Evolutionary conservation across 2,888 invertebrate species (phyloP).

Genomic region (Cordilura impudica): DNA sequence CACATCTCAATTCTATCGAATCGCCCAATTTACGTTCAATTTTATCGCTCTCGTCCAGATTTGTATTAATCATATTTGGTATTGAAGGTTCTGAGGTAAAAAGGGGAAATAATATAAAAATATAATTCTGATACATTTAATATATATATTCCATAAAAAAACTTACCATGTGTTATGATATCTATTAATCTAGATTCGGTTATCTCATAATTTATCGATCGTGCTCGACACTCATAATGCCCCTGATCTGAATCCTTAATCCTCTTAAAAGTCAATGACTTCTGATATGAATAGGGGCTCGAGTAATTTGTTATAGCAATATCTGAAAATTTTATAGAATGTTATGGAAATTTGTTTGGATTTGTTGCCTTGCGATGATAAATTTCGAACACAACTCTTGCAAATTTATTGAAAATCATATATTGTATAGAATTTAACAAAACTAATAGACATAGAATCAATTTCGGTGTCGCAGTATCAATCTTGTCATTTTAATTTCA

Average conservation of each 20-base stretch:
- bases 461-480: no score
- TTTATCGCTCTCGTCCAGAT: slow-evolving; percentile 77
- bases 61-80: slow-evolving; percentile 78
- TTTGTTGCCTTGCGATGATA: no score
- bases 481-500: no score
- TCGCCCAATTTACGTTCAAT: slow-evolving; percentile 74
- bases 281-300: slow-evolving; percentile 74
- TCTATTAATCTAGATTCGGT: slow-evolving; percentile 71
- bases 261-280: slow-evolving; percentile 73
- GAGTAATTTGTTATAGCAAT: slow-evolving; percentile 65
- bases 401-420: no score
- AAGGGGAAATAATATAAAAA: no score
- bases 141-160: neutral
- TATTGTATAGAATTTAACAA: no score
- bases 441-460: no score
- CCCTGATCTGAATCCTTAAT: slow-evolving; percentile 76
- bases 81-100: slow-evolving; percentile 75
- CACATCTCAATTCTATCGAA: slow-evolving; percentile 76
- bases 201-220: slow-evolving; percentile 64
- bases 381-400: no score
- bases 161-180: slow-evolving; percentile 76
- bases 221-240: slow-evolving; percentile 76
- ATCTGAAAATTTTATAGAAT: slow-evolving; percentile 62
- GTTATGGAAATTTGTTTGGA: no score
- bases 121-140: slow-evolving; percentile 7